Base-by-base conservation (phyloP, 2,797 vertebrate genomes). In the Acipenser ruthenus region DNA sequence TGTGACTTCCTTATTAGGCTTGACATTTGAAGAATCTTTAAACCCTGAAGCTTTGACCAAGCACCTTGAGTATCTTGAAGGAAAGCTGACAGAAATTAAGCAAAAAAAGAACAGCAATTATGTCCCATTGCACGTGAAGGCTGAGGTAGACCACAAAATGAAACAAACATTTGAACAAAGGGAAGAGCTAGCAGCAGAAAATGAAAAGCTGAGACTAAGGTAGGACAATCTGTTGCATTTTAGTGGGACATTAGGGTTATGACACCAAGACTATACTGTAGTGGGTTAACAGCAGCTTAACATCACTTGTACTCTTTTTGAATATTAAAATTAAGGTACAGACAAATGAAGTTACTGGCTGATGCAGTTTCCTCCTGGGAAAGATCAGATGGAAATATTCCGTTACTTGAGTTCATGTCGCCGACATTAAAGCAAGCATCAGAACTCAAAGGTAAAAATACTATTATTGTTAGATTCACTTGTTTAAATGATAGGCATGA, bases 21-120 rank as follows among this genome's bases (percentile, higher is more conserved):
- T 93, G 78, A 86, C 79, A 0, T 65, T 84, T 7, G 75, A 83
- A 67, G 77, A 84, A 51, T 87, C 86, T 0, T 56, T 87, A 53
- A 79, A 78, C 74, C 69, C 79, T 1, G 77, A 80, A 37, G 73
- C 77, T 73, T 80, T 93, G 73, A 75, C 75, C 64, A 50, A 72
- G 52, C 74, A 85, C 13, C 73, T 90, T 74, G 67, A 77, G 66
- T 67, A 71, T 49, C 80, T 91, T 49, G 64, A 85, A 73, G 67
- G 67, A 12, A 80, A 71, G 70, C 78, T 73, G 70, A 67, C 63
- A 0, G 73, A 79, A 63, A 69, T 89, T 37, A 79, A 82, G 69
- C 72, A 77, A 13, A 65, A 75, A 61, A 88, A 74, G 71, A 73
- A 69, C 6, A 69, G 8, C 63, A 80, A 80, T 63, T 86, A 80